Percentiles rank a stretch among this genome's conserved stretches.
Evolutionary conservation across 1,140 invertebrate species (phyloP).

Genomic region (Andrena cerasifolii): DNA sequence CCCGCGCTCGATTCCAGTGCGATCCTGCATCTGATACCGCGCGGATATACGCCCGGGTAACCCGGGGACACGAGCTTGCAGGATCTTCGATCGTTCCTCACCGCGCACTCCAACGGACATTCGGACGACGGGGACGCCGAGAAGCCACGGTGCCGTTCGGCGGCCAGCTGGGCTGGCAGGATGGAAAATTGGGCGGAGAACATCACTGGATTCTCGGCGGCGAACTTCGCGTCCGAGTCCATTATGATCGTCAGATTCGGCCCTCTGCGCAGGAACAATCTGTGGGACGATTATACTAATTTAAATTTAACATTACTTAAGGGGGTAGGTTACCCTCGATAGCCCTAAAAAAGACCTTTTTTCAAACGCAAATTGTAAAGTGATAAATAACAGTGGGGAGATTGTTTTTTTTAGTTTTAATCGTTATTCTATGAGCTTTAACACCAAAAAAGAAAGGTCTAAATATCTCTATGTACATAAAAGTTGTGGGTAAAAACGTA

Average conservation of each 20-base stretch:
- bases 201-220: constrained; percentile 75
- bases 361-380: too few relatives aligned
- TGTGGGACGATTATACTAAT: constrained; percentile 26
- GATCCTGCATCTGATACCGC: constrained; percentile 72
- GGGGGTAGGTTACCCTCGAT: too few relatives aligned
- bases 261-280: constrained; percentile 71
- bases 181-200: constrained; percentile 77
- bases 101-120: constrained; percentile 72
- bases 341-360: too few relatives aligned
- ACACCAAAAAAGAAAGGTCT: too few relatives aligned
- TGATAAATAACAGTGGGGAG: too few relatives aligned
- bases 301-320: too few relatives aligned
- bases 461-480: too few relatives aligned
- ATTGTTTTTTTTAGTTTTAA: too few relatives aligned
- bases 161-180: constrained; percentile 63
- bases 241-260: constrained; percentile 72
- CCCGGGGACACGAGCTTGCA: constrained; percentile 72
- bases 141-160: constrained; percentile 67
- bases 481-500: too few relatives aligned
- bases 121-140: constrained; percentile 57
- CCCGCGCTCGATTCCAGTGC: constrained; percentile 71
- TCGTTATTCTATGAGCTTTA: too few relatives aligned
- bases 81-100: constrained; percentile 69
- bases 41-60: constrained; percentile 74
- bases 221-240: constrained; percentile 73